These are phyloP conservation scores for Romanomermis culicivorax DNA, from an alignment of 2,888 invertebrate genomes.

Conservation along the genomic window DNA sequence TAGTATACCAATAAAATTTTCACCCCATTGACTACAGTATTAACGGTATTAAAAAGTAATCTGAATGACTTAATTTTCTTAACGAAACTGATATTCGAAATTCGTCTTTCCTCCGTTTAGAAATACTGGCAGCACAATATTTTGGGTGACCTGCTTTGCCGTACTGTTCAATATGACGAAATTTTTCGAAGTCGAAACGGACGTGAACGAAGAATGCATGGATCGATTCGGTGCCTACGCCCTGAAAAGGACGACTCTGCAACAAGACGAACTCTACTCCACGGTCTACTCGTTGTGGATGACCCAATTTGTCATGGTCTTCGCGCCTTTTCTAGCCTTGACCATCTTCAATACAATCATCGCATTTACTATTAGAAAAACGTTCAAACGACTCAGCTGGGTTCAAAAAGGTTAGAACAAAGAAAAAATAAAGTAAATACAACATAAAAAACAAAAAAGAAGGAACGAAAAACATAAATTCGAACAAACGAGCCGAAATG, in stretches of 20 bases:
- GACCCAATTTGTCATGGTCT: constrained; percentile 77
- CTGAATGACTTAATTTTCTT: no score
- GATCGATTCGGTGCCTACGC: not conserved
- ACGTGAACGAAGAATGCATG: not conserved
- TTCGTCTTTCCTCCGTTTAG: no score
- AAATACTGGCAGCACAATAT: not conserved
- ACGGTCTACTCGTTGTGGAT: constrained; percentile 75
- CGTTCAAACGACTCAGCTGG: constrained; percentile 50
- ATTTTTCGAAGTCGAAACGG: not conserved
- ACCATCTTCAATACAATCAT: constrained; percentile 74
- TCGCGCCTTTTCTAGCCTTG: constrained; percentile 66
- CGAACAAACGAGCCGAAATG: no score
- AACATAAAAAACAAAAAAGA: no score
- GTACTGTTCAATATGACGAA: not conserved
- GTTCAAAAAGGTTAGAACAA: not conserved
- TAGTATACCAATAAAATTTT: no score
- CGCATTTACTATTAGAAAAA: constrained; percentile 66
- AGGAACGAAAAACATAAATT: no score
- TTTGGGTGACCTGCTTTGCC: not conserved
- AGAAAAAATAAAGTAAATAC: not conserved
- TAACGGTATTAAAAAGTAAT: no score
- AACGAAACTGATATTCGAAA: no score
- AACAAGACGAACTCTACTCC: constrained; percentile 32
- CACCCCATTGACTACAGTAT: no score
- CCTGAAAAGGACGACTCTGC: not conserved